Conservation (phyloP, 2,888 invertebrate species). For the Chirona hameri region DNA sequence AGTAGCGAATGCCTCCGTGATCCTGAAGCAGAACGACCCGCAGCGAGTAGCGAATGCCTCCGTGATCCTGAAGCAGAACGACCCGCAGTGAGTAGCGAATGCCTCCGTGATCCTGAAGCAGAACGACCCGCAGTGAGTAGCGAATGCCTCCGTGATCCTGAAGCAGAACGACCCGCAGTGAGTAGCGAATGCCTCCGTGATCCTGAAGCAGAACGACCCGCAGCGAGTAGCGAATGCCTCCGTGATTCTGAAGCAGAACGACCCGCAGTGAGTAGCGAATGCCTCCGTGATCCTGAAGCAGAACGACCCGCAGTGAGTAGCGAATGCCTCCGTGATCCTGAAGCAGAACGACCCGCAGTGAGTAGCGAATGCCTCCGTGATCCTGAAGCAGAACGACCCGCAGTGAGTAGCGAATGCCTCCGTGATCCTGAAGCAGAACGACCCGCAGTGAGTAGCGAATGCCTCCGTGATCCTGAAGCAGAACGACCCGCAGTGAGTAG, state of each 20-base stretch:
- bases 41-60: too few relatives aligned
- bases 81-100: too few relatives aligned
- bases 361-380: too few relatives aligned
- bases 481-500: slow-evolving; percentile 54
- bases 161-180: slow-evolving; percentile 74
- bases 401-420: too few relatives aligned
- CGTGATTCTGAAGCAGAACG: slow-evolving; percentile 73
- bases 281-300: slow-evolving; percentile 77
- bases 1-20: too few relatives aligned
- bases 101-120: slow-evolving; percentile 77
- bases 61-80: slow-evolving; percentile 73
- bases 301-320: too few relatives aligned
- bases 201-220: slow-evolving; percentile 75
- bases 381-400: slow-evolving; percentile 75
- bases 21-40: slow-evolving; percentile 75
- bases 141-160: slow-evolving; percentile 78
- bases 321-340: slow-evolving; percentile 78
- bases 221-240: too few relatives aligned
- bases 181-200: too few relatives aligned
- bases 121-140: too few relatives aligned
- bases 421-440: slow-evolving; percentile 73
- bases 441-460: too few relatives aligned
- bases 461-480: slow-evolving; percentile 77
- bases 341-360: slow-evolving; percentile 74
- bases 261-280: too few relatives aligned